Base-by-base conservation (phyloP, 2,888 invertebrate species). In the Agrotis clavis region DNA sequence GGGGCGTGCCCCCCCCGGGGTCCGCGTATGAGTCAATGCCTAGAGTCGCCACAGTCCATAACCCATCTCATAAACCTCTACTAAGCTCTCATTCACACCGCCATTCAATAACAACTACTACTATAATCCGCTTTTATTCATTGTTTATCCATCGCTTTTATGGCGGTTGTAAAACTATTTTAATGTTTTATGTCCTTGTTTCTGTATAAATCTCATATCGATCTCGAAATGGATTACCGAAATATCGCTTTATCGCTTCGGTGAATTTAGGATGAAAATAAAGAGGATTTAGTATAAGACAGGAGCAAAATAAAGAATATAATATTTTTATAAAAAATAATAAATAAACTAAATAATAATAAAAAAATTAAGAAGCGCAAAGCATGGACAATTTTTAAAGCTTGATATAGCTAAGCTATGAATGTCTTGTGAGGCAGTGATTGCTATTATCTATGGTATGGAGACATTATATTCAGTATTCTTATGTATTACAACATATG, bases 361-460 rank as follows among this genome's bases (percentile, higher is more conserved):
- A 91, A 85, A 87, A 63, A 91, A 90, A 91, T 91, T 91, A 95
- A 95, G 82, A 96, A 96, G 96, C 95, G 92, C 90, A 92, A 95
- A 95, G 95, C 95, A 93, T 92, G 94, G 92, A 94, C 92, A 92
- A 90, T 86, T 90, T 91, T 93, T 92, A 88, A 94, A 94, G 95
- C 94, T 94, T 91, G 90, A 90, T 91, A 93, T 91, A 92, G 93
- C 91, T 93, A 95, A 96, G 96, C 96, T 94, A 96, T 95, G 96
- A 96, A 96, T 96, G 96, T 96, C 90, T 94, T 92, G 96, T 95
- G 96, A 96, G 96, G 96, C 96, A 96, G 95, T 96, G 96, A 96
- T 94, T 95, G 95, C 96, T 93, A 92, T 92, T 85, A 87, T 92
- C 92, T 93, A 94, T 93, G 87, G 85, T 88, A 92, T 89, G 89